Evolutionary conservation across 2,888 invertebrate genomes (phyloP).

Genomic region (Ornithoptera priamus): DNA sequence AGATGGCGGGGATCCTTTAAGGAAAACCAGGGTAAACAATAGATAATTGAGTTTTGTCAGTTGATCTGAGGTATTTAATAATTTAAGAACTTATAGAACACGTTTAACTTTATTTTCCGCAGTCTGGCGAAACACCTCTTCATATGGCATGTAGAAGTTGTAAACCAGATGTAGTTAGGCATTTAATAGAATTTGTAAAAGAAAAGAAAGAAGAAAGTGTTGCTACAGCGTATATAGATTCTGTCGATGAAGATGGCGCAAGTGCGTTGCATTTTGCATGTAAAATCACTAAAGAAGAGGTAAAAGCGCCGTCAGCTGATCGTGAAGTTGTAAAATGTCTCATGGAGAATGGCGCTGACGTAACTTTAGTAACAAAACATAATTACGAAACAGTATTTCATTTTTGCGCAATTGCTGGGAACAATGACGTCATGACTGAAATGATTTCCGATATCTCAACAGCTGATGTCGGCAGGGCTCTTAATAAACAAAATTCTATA

Average conservation of each 20-base stretch:
- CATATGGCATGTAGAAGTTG: slow-evolving; percentile 95
- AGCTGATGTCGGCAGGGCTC: slow-evolving; percentile 93
- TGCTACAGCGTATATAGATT: slow-evolving; percentile 92
- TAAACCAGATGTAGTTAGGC: slow-evolving; percentile 90
- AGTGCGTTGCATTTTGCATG: slow-evolving; percentile 97
- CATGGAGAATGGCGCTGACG: slow-evolving; percentile 95
- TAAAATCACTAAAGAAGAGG: slow-evolving; percentile 91
- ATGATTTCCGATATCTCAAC: slow-evolving; percentile 95
- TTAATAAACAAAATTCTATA: slow-evolving; percentile 95
- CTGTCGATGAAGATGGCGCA: slow-evolving; percentile 94
- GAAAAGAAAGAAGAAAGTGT: slow-evolving; percentile 86
- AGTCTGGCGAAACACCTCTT: slow-evolving; percentile 97
- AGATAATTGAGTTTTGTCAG: no score
- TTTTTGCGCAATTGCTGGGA: slow-evolving; percentile 96
- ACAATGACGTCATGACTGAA: slow-evolving; percentile 95
- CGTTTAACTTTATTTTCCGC: slow-evolving; percentile 29
- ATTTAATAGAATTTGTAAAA: slow-evolving; percentile 91
- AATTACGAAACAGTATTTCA: slow-evolving; percentile 97
- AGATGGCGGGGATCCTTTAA: slow-evolving; percentile 96
- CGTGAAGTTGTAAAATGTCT: slow-evolving; percentile 94
- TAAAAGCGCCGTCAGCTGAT: slow-evolving; percentile 85
- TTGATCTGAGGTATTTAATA: no score
- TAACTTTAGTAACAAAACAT: slow-evolving; percentile 89
- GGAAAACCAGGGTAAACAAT: slow-evolving; percentile 89
- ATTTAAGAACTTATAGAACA: no score